Conservation (phyloP, 2,797 vertebrate species). For the Sebastes paucispinis region DNA sequence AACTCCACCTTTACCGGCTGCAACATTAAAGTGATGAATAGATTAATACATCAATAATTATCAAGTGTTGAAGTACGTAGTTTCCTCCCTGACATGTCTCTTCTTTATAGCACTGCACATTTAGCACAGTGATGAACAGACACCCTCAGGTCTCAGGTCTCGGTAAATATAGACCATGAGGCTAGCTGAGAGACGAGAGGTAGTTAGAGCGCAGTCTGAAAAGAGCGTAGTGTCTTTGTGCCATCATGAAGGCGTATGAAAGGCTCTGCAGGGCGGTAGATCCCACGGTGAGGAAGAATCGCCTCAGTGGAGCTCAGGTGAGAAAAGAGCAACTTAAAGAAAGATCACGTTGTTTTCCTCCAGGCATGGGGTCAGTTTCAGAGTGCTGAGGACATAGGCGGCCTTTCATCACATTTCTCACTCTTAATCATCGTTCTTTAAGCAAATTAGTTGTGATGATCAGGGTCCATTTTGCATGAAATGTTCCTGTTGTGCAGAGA, state of each 20-base stretch:
- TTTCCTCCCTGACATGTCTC: not conserved
- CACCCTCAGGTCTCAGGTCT: not conserved
- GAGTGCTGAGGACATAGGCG: slow-evolving; percentile 6
- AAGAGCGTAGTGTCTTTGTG: not conserved
- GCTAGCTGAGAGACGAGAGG: slow-evolving; percentile 7
- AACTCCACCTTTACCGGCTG: too few relatives aligned
- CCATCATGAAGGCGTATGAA: slow-evolving; percentile 8
- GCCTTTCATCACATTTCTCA: slow-evolving; percentile 13
- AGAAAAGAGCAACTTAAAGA: not conserved
- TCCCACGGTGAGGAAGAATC: not conserved
- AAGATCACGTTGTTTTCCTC: not conserved
- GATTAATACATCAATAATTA: too few relatives aligned
- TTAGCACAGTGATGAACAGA: slow-evolving; percentile 25
- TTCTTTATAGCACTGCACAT: not conserved
- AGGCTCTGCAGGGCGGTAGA: not conserved
- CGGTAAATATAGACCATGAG: slow-evolving; percentile 56
- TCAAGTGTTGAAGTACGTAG: too few relatives aligned
- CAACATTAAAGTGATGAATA: too few relatives aligned
- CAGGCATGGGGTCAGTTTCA: not conserved
- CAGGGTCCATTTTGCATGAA: slow-evolving; percentile 38
- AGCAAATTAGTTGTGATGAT: slow-evolving; percentile 60
- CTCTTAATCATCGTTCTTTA: slow-evolving; percentile 31
- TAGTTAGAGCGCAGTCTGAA: not conserved
- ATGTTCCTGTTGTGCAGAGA: not conserved
- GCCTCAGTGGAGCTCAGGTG: slow-evolving; percentile 27